A percentile compares a stretch with the other conserved stretches of the same genome.
phyloP scores from a whole-genome alignment of 2,113 vertebrate genomes.

The Narcine bancroftii region DNA sequence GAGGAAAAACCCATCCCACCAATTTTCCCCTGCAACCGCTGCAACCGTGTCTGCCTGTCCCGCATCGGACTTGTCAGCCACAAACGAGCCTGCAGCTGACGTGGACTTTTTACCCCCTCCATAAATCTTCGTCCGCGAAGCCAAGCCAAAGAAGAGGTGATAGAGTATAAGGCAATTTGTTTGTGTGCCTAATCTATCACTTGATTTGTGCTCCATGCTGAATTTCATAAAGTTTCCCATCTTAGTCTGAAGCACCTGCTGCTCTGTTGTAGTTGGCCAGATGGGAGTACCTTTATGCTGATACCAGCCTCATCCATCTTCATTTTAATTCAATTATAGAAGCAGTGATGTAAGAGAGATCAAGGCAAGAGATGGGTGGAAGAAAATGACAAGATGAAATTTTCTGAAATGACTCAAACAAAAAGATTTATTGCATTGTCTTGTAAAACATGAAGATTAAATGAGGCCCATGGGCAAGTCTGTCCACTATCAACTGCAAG shows the following conservation, averaged over 20 bases:
- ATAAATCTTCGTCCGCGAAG: too few species aligned
- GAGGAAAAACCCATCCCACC: too few species aligned
- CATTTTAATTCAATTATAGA: not conserved
- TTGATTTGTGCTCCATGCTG: too few species aligned
- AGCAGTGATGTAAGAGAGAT: not conserved
- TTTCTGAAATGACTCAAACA: not conserved
- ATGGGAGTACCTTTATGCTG: not conserved
- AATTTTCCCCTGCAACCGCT: too few species aligned
- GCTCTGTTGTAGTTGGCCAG: not conserved
- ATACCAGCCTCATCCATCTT: not conserved
- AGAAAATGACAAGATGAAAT: not conserved
- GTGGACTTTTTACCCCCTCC: too few species aligned
- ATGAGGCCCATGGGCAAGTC: not conserved
- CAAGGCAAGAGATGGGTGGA: not conserved
- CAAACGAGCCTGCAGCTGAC: too few species aligned
- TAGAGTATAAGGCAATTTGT: too few species aligned
- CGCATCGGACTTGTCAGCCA: too few species aligned
- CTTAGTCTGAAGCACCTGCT: not conserved
- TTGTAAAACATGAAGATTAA: constrained; percentile 8
- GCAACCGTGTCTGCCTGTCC: too few species aligned
- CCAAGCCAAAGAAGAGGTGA: too few species aligned
- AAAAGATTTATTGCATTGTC: not conserved
- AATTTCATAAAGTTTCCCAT: not conserved
- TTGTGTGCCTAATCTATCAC: too few species aligned
- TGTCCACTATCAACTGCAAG: not conserved